Base-by-base conservation (phyloP, 2,888 invertebrate genomes). In the Aphodius granarius region DNA sequence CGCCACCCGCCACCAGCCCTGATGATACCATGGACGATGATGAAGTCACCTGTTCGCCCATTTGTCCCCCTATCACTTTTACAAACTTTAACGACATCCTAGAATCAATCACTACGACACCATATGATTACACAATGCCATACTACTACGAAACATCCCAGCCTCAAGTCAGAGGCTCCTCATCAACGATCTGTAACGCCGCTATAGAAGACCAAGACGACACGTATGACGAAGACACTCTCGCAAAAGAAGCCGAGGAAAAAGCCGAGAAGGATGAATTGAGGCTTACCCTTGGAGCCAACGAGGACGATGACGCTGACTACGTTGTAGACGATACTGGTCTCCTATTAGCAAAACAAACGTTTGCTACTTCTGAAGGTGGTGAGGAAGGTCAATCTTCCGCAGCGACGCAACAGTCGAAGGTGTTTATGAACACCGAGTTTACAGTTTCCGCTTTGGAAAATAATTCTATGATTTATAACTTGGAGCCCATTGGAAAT, bases 21-120 rank as follows among this genome's bases (percentile, higher is more conserved):
- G 68, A 68, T 19, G 68, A 68, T 18, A 68, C 68, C 15, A n/a
- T 21, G 21, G 68, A 68, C 68, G 68, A 68, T n/a, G 21, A 19
- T 5, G 68, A 68, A 68, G 5, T 43, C 43, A 43, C 43, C 43
- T 1, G 1, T 43, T 9, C 43, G 43, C 6, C 43, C 13, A 43
- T 9, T 43, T 43, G 43, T 13, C 13, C 43, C 43, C 13, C 43
- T 43, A 13, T 0, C 13, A 43, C 2, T 43, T 6, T 43, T 6
- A 43, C 43, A 2, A 43, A 3, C 3, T 43, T 43, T 43, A 13
- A 43, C 2, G 43, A 43, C 43, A 13, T 43, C 9, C 9, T 43
- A 9, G 43, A 43, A 43, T 2, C 13, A 13, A 43, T 43, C 13
- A 43, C 43, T 13, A 43, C 43, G 43, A 43, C 43, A 13, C 1